Percentiles rank a stretch among this genome's conserved stretches.
Conservation (phyloP, 2,888 invertebrate species). For the Agapostemon virescens region DNA sequence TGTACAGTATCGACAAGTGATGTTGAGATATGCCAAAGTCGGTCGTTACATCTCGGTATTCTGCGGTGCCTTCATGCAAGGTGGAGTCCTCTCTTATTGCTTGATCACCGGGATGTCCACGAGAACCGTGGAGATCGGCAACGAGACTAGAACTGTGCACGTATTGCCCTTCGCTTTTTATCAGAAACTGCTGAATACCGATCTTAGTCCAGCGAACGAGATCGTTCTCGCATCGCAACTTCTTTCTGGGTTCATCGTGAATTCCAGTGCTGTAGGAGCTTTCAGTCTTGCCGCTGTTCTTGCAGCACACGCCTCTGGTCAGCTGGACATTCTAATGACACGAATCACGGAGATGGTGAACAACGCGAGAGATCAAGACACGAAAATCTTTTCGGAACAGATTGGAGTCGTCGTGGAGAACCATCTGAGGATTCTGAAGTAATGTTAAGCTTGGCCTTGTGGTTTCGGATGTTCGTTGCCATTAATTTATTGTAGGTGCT, state of each 20-base stretch:
- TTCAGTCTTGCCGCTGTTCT: slow-evolving; percentile 61
- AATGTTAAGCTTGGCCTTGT: not conserved
- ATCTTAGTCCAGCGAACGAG: slow-evolving; percentile 58
- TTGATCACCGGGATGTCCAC: slow-evolving; percentile 2
- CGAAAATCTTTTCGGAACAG: not conserved
- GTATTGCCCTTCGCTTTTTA: slow-evolving; percentile 56
- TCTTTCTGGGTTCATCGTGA: slow-evolving; percentile 48
- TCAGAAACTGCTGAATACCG: slow-evolving; percentile 46
- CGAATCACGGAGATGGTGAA: slow-evolving; percentile 54
- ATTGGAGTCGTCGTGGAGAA: slow-evolving; percentile 57
- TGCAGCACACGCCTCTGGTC: slow-evolving; percentile 67
- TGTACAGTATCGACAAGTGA: slow-evolving; percentile 56
- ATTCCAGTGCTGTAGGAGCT: slow-evolving; percentile 45
- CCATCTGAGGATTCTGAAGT: slow-evolving; percentile 59
- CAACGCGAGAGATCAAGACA: not conserved
- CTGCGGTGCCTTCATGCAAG: slow-evolving; percentile 51
- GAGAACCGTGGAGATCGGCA: slow-evolving; percentile 30
- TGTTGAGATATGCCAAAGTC: slow-evolving; percentile 64
- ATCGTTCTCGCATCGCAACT: slow-evolving; percentile 59
- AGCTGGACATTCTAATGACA: slow-evolving; percentile 58
- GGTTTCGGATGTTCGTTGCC: not conserved
- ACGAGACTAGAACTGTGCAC: slow-evolving; percentile 47
- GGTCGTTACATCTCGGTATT: slow-evolving; percentile 58
- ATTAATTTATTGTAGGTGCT: not conserved
- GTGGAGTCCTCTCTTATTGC: slow-evolving; percentile 49